Base-by-base conservation (phyloP, 2,113 vertebrate species). In the Trichomycterus rosablanca region DNA sequence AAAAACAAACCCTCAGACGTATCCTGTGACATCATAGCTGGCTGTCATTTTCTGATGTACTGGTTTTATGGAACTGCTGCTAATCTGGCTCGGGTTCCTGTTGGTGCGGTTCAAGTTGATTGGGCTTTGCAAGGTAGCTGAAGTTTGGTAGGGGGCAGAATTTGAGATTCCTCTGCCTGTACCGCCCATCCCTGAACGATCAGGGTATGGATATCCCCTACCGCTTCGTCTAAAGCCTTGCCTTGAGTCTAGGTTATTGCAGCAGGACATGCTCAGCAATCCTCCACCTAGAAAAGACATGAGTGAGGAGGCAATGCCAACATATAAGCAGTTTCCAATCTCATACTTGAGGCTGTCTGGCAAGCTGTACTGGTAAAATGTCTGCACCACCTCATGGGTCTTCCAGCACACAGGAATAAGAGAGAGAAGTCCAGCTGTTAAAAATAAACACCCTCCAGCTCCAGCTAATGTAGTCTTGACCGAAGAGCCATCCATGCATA, bases 351-450 rank as follows among this genome's bases (percentile, higher is more conserved):
- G 79, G 78, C 91, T 90, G 76, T 89, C 72, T 0, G 89, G 91
- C 2, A 97, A 0, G 20, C 80, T 37, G 1, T 89, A 91, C 40
- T 81, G 88, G 80, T 89, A 89, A 86, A 99, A 99, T 66, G 89
- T 91, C 69, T 80, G 82, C 48, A 99, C 89, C 67, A 98, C 91
- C 59, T 90, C 88, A 0, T 97, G 91, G 59, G 92, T 93, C 74
- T 92, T 97, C 94, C 95, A 97, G 18, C 85, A 80, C 23, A 97
- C 75, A 0, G 96, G 96, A 39, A 99, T 83, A 70, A 99, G 90
- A 4, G 89, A 79, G 37, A 97, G 77, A 46, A 98, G 81, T 7
- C 94, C 96, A 0, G 92, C 92, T 0, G 87, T 35, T 11, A 93
- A 66, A 39, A 98, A 94, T 5, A 84, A 64, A 0, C 37, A 67